Conservation (phyloP, 2,888 invertebrate genomes). For the Schizaphis graminum region DNA sequence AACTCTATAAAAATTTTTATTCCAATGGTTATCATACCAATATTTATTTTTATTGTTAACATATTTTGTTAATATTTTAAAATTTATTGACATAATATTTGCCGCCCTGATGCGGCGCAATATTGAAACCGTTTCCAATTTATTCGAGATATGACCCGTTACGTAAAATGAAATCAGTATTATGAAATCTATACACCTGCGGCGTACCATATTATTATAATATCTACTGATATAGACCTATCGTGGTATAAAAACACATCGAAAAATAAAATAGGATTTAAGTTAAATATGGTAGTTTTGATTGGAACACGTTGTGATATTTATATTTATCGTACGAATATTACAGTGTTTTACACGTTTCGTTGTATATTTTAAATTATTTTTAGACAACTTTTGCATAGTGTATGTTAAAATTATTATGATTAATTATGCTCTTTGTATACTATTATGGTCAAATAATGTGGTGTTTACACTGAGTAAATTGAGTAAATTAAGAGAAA, state of each 20-base stretch:
- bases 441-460: not conserved
- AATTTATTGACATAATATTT: not conserved
- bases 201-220: not conserved
- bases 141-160: not conserved
- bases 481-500: conserved; percentile 3
- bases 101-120: not conserved
- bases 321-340: not conserved
- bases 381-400: not conserved
- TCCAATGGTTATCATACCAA: not conserved
- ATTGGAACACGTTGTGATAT: not conserved
- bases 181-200: not conserved
- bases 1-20: not conserved
- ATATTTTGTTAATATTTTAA: conserved; percentile 4
- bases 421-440: not conserved
- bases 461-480: not conserved
- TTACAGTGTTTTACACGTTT: not conserved
- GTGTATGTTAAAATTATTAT: not conserved
- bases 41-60: not conserved
- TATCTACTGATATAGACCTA: not conserved
- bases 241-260: not conserved
- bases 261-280: not conserved
- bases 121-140: not conserved
- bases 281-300: not conserved
- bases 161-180: not conserved
- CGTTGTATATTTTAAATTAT: not conserved